Percentiles rank a stretch among this genome's conserved stretches.
Evolutionary conservation across 2,888 invertebrate genomes (phyloP).

Genomic region (Melipona bicolor): DNA sequence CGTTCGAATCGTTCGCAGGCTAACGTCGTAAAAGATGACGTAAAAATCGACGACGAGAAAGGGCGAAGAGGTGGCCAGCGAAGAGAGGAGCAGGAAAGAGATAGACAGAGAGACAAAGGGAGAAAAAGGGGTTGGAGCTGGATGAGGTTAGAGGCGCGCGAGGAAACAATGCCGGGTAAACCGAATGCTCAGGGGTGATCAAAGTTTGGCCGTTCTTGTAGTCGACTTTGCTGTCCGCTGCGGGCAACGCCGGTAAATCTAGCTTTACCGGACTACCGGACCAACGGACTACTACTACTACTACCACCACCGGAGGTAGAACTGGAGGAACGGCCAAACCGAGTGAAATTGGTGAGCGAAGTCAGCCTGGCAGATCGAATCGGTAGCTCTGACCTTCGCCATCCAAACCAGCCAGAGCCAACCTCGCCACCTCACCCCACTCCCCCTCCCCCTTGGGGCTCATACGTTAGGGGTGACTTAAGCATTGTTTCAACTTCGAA

Average conservation of each 20-base stretch:
- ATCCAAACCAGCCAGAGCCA: conserved; percentile 23
- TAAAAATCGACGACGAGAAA: conserved; percentile 5
- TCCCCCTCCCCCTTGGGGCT: conserved; percentile 79
- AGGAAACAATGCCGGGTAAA: conserved; percentile 52
- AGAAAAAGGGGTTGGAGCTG: background rate
- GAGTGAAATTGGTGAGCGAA: conserved; percentile 58
- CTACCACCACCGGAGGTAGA: conserved; percentile 45
- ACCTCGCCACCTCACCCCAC: conserved; percentile 22
- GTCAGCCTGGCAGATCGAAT: conserved; percentile 57
- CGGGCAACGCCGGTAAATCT: conserved; percentile 63
- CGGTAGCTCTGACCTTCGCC: conserved; percentile 46
- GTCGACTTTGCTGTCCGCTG: conserved; percentile 62
- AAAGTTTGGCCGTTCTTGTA: conserved; percentile 65
- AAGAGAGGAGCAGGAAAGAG: background rate
- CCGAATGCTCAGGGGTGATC: conserved; percentile 64
- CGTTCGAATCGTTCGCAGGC: conserved; percentile 47
- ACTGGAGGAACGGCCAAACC: conserved; percentile 45
- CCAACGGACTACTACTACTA: conserved; percentile 39
- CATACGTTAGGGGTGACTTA: conserved; percentile 84
- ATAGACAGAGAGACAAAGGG: background rate
- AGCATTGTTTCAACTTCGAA: conserved; percentile 84
- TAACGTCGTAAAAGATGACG: conserved; percentile 20
- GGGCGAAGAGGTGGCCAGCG: background rate
- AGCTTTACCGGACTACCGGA: conserved; percentile 56
- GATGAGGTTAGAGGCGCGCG: conserved; percentile 2